Percentiles rank a stretch among this genome's conserved stretches.
These are phyloP conservation scores for Ophiodon elongatus DNA, from an alignment of 2,113 vertebrate genomes.

Conservation along the genomic window DNA sequence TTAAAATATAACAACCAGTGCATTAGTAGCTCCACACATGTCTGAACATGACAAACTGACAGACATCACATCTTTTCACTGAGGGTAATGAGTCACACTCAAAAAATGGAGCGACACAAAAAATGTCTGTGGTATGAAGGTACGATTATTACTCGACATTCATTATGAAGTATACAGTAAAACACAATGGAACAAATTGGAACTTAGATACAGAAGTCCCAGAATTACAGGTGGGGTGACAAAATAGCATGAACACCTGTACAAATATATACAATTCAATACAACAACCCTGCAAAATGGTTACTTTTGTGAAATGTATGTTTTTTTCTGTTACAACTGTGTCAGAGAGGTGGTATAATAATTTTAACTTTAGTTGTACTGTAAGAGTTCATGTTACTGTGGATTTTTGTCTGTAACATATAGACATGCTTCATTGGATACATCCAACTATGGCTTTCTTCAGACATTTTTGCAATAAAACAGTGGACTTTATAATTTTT, in stretches of 20 bases:
- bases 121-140: background rate
- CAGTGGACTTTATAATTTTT: background rate
- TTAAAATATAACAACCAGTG: conserved; percentile 16
- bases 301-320: background rate
- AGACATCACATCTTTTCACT: background rate
- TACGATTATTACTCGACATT: background rate
- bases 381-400: background rate
- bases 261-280: background rate
- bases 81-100: conserved; percentile 22
- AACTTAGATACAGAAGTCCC: background rate
- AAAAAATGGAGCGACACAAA: conserved; percentile 25
- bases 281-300: background rate
- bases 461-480: background rate
- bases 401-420: background rate
- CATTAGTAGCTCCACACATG: conserved; percentile 25
- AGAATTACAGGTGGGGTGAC: background rate
- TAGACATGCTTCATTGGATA: too few species aligned
- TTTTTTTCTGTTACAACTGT: too few species aligned
- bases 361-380: background rate
- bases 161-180: background rate
- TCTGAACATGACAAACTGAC: conserved; percentile 56
- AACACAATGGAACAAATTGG: background rate
- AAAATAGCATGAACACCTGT: background rate
- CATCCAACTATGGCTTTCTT: too few species aligned
- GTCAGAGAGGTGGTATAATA: background rate